A percentile compares a stretch with the other conserved stretches of the same genome.
phyloP scores from a whole-genome alignment of 2,888 invertebrate genomes.

The Seira sanloemensis region DNA sequence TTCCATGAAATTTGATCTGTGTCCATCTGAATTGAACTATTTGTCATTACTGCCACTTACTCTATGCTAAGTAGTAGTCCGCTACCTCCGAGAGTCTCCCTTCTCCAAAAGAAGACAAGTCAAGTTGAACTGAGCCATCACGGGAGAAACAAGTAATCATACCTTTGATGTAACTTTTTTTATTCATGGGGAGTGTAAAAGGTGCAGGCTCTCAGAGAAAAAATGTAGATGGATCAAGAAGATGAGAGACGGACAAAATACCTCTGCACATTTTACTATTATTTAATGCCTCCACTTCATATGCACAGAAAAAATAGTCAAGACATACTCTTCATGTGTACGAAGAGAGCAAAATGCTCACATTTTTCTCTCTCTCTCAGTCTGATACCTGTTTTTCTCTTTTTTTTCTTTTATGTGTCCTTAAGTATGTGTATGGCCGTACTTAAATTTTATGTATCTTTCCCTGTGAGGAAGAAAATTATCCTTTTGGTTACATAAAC shows the following conservation, averaged over 20 bases:
- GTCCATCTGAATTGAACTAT: conserved; percentile 65
- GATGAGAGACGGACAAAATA: conserved; percentile 62
- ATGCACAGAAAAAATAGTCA: no score
- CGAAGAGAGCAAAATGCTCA: no score
- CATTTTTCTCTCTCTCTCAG: no score
- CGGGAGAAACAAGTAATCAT: conserved; percentile 4
- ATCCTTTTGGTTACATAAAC: no score
- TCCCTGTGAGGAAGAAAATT: no score
- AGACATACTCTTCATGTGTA: no score
- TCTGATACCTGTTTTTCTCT: conserved; percentile 56
- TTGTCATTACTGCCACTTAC: conserved; percentile 64
- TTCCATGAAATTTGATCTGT: conserved; percentile 64
- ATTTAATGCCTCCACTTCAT: conserved; percentile 59
- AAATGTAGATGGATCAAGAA: conserved; percentile 58
- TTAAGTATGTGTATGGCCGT: background rate
- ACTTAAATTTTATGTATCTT: conserved; percentile 53
- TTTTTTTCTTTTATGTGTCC: conserved; percentile 3
- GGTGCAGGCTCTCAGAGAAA: conserved; percentile 26
- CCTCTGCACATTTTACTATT: conserved; percentile 56
- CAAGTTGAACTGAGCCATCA: conserved; percentile 60
- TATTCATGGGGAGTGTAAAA: conserved; percentile 4
- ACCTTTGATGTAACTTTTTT: conserved; percentile 2
- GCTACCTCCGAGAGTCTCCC: conserved; percentile 49
- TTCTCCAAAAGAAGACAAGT: conserved; percentile 37
- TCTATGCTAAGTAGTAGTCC: no score